Percentiles rank a stretch among this genome's conserved stretches.
These are phyloP conservation scores for Panthera leo DNA, from an alignment of 2,113 vertebrate species.

Conservation along the genomic window DNA sequence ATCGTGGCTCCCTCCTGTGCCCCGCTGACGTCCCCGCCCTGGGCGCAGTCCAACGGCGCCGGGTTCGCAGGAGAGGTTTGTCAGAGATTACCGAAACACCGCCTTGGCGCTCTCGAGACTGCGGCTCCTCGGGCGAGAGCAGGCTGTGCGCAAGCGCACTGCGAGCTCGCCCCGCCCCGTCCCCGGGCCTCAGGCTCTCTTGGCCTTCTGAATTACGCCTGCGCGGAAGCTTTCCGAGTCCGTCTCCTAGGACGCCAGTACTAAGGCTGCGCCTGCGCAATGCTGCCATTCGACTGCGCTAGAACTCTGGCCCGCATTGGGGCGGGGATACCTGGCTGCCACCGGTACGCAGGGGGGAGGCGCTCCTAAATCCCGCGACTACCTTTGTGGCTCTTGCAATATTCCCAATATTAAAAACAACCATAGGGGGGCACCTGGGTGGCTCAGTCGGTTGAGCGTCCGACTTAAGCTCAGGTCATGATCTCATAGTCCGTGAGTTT, in stretches of 20 bases:
- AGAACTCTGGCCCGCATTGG: accelerated
- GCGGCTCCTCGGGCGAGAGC: neutral
- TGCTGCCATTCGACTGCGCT: neutral
- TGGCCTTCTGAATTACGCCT: slow-evolving; percentile 13
- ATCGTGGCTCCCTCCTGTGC: slow-evolving; percentile 62
- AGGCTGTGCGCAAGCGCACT: slow-evolving; percentile 60
- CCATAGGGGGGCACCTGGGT: neutral
- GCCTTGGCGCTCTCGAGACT: neutral
- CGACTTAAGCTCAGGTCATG: too few relatives aligned
- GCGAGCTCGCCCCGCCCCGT: slow-evolving; percentile 54
- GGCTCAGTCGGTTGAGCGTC: too few relatives aligned
- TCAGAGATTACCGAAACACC: neutral
- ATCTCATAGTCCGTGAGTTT: too few relatives aligned
- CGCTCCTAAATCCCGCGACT: neutral
- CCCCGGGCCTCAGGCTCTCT: neutral
- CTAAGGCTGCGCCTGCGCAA: slow-evolving; percentile 46
- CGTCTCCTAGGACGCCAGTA: slow-evolving; percentile 47
- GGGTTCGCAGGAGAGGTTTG: neutral
- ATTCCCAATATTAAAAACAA: neutral
- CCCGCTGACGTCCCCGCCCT: slow-evolving; percentile 6
- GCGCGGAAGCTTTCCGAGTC: neutral
- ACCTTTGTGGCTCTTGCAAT: neutral
- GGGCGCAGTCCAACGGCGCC: neutral
- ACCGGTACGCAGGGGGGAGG: accelerated
- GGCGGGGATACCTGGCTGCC: neutral